Evolutionary conservation across 2,113 vertebrate genomes (phyloP), one percentile per base, ranked within the genome.

Genomic region (Oreochromis niloticus): DNA sequence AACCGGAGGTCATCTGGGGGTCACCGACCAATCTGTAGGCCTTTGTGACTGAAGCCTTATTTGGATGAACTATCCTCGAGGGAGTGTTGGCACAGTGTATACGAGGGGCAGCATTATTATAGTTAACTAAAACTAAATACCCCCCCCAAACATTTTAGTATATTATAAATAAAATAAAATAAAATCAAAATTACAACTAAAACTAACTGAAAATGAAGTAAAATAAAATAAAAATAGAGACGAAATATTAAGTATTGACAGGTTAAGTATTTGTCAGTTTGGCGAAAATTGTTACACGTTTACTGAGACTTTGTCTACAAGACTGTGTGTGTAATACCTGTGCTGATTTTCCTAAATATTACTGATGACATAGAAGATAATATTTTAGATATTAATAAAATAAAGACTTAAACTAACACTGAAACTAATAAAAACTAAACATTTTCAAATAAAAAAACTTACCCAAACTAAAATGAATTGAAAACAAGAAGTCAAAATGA

Each of bases 81-180:
- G 36, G 63, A 0, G 36, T 11, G 34, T 6, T 68, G 63, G 19
- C 19, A 68, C 63, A 41, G 63, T 68, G 34, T 68, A 68, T 41
- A 68, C 1, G 17, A 63, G 1, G 17, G 1, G 59, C 19, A 63
- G 36, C 0, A 2, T 36, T n/a, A n/a, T 63, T 0, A 7, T 63
- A 19, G 16, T 63, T 63, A 63, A 36, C 59, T 3, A 63, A 63
- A 63, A 36, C 59, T 11, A 63, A 63, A 63, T 11, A 9, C 22
- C 3, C 16, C 30, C 54, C 59, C 30, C 0, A 11, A 39, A 0
- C 0, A 1, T 19, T 19, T 2, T 63, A 63, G 16, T 19, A 36
- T 36, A 63, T 63, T 63, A 63, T 36, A 63, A 63, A 63, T 36
- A 63, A 63, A 63, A 63, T 63, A 8, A 36, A 34, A 34, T 34